Evolutionary conservation across 2,797 vertebrate species (phyloP).

Genomic region (Knipowitschia caucasica): DNA sequence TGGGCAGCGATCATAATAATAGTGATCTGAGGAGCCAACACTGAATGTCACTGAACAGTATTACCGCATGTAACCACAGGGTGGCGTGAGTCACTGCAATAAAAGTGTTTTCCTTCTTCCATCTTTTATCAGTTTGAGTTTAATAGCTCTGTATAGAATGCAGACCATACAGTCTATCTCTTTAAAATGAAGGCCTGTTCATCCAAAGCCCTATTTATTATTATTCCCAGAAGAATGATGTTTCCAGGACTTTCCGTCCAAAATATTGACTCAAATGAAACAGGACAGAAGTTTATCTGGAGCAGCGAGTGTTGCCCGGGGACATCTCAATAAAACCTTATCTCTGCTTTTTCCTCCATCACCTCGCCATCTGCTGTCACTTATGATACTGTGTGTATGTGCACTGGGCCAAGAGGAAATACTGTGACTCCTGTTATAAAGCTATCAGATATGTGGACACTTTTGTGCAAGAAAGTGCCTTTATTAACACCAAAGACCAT

Average conservation of each 20-base stretch:
- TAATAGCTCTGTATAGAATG: not conserved
- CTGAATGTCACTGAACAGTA: not conserved
- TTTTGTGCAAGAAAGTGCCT: not conserved
- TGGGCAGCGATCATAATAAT: too few species aligned
- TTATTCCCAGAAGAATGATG: conserved; percentile 19
- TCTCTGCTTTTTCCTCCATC: conserved; percentile 46
- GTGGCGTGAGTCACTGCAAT: conserved; percentile 35
- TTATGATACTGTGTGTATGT: conserved; percentile 8
- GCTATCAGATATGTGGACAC: conserved; percentile 5
- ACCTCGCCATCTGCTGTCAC: conserved; percentile 64
- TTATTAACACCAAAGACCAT: conserved; percentile 2
- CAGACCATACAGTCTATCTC: not conserved
- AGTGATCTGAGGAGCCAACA: not conserved
- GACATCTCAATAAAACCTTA: conserved; percentile 67
- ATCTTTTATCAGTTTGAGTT: conserved; percentile 3
- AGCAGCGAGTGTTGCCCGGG: conserved; percentile 56
- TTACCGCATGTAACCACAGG: conserved; percentile 33
- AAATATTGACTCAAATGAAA: conserved; percentile 72
- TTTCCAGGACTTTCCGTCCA: conserved; percentile 39
- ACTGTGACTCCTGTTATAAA: not conserved
- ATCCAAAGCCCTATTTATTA: not conserved
- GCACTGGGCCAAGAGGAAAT: conserved; percentile 7
- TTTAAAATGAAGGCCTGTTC: not conserved
- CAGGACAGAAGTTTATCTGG: conserved; percentile 46
- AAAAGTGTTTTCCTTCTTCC: not conserved